These are phyloP conservation scores for Rhynchophorus ferrugineus DNA, from an alignment of 1,140 invertebrate species.

Conservation along the genomic window DNA sequence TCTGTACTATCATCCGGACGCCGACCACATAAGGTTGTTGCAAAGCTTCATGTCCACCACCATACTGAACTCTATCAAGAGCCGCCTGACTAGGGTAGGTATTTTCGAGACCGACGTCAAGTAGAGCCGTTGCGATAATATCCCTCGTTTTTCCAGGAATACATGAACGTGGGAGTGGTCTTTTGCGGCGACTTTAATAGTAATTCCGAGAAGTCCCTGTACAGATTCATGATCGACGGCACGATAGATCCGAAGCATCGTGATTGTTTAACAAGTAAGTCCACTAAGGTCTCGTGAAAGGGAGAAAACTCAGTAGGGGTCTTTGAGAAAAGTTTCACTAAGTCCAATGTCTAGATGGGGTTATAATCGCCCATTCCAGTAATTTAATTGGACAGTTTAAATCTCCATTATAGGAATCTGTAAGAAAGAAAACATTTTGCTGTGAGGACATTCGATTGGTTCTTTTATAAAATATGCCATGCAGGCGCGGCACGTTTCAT, in stretches of 20 bases:
- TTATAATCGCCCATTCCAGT: too few species aligned
- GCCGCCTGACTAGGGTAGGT: slow-evolving; percentile 36
- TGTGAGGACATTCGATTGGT: too few species aligned
- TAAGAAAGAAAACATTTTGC: too few species aligned
- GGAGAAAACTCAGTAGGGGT: too few species aligned
- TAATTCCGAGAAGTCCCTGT: slow-evolving; percentile 70
- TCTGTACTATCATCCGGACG: slow-evolving; percentile 84
- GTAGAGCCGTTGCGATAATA: too few species aligned
- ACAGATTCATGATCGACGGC: slow-evolving; percentile 63
- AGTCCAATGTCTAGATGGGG: too few species aligned
- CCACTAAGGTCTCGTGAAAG: too few species aligned
- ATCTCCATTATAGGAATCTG: too few species aligned
- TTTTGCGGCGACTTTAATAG: slow-evolving; percentile 86
- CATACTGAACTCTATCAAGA: slow-evolving; percentile 47
- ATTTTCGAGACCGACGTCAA: background rate
- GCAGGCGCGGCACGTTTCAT: too few species aligned
- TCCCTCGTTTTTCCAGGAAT: slow-evolving; percentile 7
- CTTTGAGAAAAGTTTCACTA: too few species aligned
- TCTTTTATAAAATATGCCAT: too few species aligned
- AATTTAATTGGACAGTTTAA: too few species aligned
- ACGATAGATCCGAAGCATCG: slow-evolving; percentile 38
- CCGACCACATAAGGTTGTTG: slow-evolving; percentile 78
- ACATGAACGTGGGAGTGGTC: slow-evolving; percentile 2
- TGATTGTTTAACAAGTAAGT: slow-evolving; percentile 28
- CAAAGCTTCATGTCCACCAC: slow-evolving; percentile 58